Percentiles rank a stretch among this genome's conserved stretches.
phyloP scores from a whole-genome alignment of 2,113 vertebrate species.

The Calonectris borealis region DNA sequence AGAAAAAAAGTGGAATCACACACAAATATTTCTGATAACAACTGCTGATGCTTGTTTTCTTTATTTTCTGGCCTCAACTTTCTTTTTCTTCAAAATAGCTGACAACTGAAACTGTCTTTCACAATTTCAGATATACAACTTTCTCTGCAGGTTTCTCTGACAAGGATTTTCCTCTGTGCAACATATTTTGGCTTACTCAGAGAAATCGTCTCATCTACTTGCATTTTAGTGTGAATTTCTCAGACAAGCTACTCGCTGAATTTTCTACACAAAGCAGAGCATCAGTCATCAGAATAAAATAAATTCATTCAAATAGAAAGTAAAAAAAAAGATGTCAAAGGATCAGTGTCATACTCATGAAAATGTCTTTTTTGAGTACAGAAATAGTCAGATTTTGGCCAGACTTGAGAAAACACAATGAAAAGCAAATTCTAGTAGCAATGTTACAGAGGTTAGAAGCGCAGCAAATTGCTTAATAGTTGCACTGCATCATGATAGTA shows the following conservation, averaged over 20 bases:
- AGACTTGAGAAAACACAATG: not conserved
- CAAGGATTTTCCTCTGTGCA: not conserved
- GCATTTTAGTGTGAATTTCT: not conserved
- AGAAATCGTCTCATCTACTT: not conserved
- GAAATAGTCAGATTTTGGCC: not conserved
- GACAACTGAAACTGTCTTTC: conserved; percentile 2
- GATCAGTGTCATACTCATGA: not conserved
- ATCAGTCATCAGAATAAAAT: not conserved
- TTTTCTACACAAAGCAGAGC: not conserved
- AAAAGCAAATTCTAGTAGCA: not conserved
- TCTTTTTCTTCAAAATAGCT: conserved; percentile 11
- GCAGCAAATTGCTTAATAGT: not conserved
- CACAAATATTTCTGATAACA: not conserved
- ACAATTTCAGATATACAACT: not conserved
- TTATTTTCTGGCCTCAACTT: not conserved
- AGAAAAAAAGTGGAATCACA: not conserved
- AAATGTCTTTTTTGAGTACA: not conserved
- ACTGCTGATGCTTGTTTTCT: not conserved
- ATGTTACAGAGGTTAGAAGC: not conserved
- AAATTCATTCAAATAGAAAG: not conserved
- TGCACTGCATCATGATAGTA: not conserved
- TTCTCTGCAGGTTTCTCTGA: not conserved
- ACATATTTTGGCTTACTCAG: not conserved
- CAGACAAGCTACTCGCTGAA: not conserved
- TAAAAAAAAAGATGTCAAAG: not conserved